Percentiles rank a stretch among this genome's conserved stretches.
These are phyloP conservation scores for Bos indicus DNA, from an alignment of 2,113 vertebrate species.

Conservation along the genomic window DNA sequence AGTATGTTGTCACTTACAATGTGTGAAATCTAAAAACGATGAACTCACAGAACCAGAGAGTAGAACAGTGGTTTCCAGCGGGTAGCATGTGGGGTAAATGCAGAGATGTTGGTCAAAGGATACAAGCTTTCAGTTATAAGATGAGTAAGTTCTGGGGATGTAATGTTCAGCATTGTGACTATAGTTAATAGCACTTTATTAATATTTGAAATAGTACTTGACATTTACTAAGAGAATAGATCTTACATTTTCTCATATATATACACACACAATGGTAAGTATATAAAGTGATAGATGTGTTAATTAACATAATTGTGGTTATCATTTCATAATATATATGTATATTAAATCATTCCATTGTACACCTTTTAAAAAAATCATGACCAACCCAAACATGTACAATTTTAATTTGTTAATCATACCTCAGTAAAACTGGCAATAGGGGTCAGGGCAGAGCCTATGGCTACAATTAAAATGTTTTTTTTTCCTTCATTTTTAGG, in stretches of 20 bases:
- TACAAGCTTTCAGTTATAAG: background rate
- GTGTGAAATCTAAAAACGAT: background rate
- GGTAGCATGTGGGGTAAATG: no score
- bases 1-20: background rate
- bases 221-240: background rate
- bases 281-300: background rate
- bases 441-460: no score
- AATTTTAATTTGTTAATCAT: background rate
- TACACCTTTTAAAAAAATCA: background rate
- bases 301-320: background rate
- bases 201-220: background rate
- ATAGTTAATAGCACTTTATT: background rate
- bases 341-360: background rate
- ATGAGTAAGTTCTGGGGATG: background rate
- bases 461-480: background rate
- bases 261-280: background rate
- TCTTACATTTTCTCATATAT: no score
- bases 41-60: background rate
- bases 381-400: background rate
- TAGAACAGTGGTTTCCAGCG: background rate
- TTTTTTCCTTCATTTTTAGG: conserved; percentile 60
- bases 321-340: background rate
- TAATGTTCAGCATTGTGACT: background rate
- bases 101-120: background rate
- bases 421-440: background rate